Conservation (phyloP, 2,113 vertebrate genomes). For the Dromiciops gliroides region DNA sequence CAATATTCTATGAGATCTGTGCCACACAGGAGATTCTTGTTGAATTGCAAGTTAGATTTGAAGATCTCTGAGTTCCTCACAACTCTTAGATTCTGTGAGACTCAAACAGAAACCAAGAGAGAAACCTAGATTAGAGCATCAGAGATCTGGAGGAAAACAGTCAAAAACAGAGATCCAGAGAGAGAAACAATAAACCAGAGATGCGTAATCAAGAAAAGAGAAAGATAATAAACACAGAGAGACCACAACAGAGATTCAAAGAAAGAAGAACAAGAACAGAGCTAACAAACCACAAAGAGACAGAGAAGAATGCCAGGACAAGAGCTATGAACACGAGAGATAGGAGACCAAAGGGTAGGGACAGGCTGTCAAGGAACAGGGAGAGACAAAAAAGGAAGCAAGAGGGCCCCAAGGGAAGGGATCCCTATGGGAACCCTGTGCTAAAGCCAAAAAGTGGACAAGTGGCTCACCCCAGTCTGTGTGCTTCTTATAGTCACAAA, state of each 20-base stretch:
- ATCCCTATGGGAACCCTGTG: background rate
- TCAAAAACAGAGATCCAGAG: background rate
- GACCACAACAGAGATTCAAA: background rate
- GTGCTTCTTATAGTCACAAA: slow-evolving; percentile 85
- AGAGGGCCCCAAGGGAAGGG: background rate
- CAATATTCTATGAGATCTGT: background rate
- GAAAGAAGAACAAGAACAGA: background rate
- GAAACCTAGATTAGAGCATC: background rate
- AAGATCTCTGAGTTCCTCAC: background rate
- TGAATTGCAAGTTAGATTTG: background rate
- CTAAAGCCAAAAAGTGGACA: background rate
- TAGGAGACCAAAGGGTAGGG: no score
- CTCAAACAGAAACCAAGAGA: background rate
- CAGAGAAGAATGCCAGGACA: background rate
- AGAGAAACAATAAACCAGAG: background rate
- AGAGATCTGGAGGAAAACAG: background rate
- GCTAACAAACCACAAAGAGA: background rate
- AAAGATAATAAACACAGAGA: slow-evolving; percentile 11
- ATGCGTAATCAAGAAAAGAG: background rate
- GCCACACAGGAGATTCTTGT: background rate
- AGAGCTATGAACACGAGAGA: background rate
- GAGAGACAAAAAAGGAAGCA: background rate
- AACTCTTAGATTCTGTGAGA: background rate
- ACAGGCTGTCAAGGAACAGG: background rate
- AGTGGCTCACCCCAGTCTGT: slow-evolving; percentile 83